phyloP scores from a whole-genome alignment of 2,797 vertebrate species.

The Adrianichthys oophorus region DNA sequence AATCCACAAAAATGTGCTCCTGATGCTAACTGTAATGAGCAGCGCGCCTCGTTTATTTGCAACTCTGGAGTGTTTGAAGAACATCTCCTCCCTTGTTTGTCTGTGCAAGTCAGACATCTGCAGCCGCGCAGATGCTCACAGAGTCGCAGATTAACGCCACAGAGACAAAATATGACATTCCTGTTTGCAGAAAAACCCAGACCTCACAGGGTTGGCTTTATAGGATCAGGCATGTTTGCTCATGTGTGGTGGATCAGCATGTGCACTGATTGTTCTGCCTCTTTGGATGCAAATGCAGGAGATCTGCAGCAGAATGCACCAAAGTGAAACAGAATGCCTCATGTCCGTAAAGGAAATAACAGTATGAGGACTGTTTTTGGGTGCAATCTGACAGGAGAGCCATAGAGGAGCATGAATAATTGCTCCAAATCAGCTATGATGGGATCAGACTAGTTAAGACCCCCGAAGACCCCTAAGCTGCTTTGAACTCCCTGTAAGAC shows the following conservation, averaged over 20 bases:
- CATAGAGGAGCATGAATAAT: conserved; percentile 45
- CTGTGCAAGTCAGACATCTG: conserved; percentile 25
- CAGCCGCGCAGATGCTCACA: conserved; percentile 36
- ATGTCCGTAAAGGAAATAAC: not conserved
- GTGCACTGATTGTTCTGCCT: conserved; percentile 8
- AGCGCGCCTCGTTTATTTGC: conserved; percentile 16
- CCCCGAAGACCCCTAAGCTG: conserved; percentile 47
- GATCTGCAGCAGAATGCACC: not conserved
- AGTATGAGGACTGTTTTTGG: not conserved
- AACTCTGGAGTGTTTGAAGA: conserved; percentile 17
- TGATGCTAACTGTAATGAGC: not conserved
- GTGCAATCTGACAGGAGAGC: conserved; percentile 6
- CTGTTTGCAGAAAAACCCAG: conserved; percentile 30
- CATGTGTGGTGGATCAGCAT: conserved; percentile 11
- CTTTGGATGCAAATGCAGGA: not conserved
- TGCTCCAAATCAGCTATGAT: conserved; percentile 54
- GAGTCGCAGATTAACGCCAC: conserved; percentile 13
- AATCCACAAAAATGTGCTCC: not conserved
- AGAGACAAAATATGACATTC: conserved; percentile 20
- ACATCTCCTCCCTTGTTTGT: not conserved
- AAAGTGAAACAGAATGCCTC: conserved; percentile 10
- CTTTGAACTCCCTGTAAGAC: conserved; percentile 41
- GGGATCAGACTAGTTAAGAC: conserved; percentile 56
- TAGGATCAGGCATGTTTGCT: conserved; percentile 20
- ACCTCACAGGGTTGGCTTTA: conserved; percentile 34